Evolutionary conservation across 2,113 vertebrate genomes (phyloP).

Genomic region (Gallinago undulata): DNA sequence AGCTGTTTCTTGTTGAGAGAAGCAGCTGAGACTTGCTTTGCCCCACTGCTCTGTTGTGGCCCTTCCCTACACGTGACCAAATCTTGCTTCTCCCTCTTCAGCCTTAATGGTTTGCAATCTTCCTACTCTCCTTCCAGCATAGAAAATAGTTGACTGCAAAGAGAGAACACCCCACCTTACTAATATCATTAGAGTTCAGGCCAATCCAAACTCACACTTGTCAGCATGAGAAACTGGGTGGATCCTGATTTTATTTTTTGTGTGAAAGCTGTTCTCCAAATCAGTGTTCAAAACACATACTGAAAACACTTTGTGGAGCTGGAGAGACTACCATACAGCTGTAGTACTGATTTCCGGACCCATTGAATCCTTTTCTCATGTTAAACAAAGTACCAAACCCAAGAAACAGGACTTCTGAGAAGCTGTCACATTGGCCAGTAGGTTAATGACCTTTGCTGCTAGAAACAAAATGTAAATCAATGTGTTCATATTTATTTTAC

Average conservation of each 20-base stretch:
- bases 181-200: background rate
- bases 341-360: background rate
- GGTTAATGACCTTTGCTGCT: conserved; percentile 74
- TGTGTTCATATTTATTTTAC: conserved; percentile 70
- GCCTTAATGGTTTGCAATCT: background rate
- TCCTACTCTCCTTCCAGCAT: background rate
- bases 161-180: background rate
- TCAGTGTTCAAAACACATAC: background rate
- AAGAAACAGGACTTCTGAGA: conserved; percentile 37
- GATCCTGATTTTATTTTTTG: background rate
- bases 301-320: background rate
- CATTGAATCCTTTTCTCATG: background rate
- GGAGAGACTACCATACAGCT: background rate
- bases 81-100: background rate
- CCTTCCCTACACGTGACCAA: background rate
- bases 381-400: background rate
- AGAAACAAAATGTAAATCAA: conserved; percentile 51
- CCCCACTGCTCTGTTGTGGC: background rate
- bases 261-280: background rate
- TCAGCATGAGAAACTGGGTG: background rate
- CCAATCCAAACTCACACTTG: background rate
- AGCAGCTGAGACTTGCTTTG: background rate
- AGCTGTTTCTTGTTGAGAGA: background rate
- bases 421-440: conserved; percentile 62
- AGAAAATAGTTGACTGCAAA: background rate